Evolutionary conservation across 2,113 vertebrate species (phyloP).

Genomic region (Sander vitreus): DNA sequence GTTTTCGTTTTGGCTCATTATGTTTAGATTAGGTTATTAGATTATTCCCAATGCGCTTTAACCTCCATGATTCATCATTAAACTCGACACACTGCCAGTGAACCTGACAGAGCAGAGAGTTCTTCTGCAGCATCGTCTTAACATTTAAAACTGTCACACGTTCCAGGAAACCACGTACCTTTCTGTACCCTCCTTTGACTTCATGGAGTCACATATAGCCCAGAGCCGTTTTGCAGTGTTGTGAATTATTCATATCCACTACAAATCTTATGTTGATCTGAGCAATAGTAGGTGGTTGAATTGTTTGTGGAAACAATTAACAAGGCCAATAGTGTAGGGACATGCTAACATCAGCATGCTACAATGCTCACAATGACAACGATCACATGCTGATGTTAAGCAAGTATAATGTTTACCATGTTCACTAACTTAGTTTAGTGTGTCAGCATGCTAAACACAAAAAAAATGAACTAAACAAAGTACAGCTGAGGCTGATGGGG

Average conservation of each 20-base stretch:
- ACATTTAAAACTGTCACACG: neutral
- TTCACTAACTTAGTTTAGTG: neutral
- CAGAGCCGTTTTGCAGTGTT: neutral
- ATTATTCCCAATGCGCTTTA: constrained; percentile 40
- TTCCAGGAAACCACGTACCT: neutral
- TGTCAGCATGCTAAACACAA: neutral
- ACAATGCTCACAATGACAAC: neutral
- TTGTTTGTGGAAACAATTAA: neutral
- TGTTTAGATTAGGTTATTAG: constrained; percentile 34
- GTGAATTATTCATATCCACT: neutral
- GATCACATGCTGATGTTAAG: neutral
- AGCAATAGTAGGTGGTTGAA: neutral
- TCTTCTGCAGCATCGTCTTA: neutral
- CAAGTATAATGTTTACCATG: neutral
- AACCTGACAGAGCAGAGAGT: neutral
- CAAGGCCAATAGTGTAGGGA: too few relatives aligned
- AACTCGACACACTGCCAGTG: neutral
- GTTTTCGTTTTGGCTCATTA: constrained; percentile 30
- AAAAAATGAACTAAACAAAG: too few relatives aligned
- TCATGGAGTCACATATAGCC: neutral
- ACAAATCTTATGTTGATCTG: neutral
- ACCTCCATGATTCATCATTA: constrained; percentile 50
- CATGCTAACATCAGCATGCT: neutral
- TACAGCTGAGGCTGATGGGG: too few relatives aligned
- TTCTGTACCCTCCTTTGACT: neutral